phyloP scores from a whole-genome alignment of 1,140 invertebrate genomes.

The Drosophila simulans region DNA sequence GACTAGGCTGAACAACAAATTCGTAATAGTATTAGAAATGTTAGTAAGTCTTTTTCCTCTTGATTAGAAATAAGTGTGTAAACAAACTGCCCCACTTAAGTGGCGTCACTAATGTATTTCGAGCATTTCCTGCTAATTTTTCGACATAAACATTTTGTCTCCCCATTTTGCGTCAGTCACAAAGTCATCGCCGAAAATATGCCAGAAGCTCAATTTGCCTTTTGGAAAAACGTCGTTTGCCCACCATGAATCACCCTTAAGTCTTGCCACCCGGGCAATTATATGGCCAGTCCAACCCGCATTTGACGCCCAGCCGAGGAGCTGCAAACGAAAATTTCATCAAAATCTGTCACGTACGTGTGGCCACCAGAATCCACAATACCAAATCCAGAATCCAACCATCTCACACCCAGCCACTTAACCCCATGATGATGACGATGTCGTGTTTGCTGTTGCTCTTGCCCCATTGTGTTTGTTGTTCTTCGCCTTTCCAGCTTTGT shows the following conservation, averaged over 20 bases:
- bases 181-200: constrained; percentile 19
- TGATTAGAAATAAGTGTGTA: not conserved
- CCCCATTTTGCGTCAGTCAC: not conserved
- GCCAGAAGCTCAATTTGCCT: constrained; percentile 24
- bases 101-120: constrained; percentile 1
- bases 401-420: constrained; percentile 53
- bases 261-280: constrained; percentile 34
- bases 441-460: constrained; percentile 2
- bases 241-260: constrained; percentile 8
- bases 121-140: constrained; percentile 28
- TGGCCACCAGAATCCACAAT: constrained; percentile 24
- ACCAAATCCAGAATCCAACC: constrained; percentile 6
- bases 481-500: constrained; percentile 37
- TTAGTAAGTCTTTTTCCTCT: not conserved
- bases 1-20: no score
- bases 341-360: constrained; percentile 74
- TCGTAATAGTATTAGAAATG: no score
- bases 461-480: constrained; percentile 5
- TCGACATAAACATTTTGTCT: constrained; percentile 13
- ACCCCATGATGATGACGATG: constrained; percentile 47
- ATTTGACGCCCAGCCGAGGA: constrained; percentile 31
- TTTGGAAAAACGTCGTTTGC: constrained; percentile 9
- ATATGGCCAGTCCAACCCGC: constrained; percentile 51
- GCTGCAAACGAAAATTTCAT: constrained; percentile 59
- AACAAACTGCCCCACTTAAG: constrained; percentile 3